phyloP scores from a whole-genome alignment of 2,888 invertebrate genomes.

The Calameuta pallipes region DNA sequence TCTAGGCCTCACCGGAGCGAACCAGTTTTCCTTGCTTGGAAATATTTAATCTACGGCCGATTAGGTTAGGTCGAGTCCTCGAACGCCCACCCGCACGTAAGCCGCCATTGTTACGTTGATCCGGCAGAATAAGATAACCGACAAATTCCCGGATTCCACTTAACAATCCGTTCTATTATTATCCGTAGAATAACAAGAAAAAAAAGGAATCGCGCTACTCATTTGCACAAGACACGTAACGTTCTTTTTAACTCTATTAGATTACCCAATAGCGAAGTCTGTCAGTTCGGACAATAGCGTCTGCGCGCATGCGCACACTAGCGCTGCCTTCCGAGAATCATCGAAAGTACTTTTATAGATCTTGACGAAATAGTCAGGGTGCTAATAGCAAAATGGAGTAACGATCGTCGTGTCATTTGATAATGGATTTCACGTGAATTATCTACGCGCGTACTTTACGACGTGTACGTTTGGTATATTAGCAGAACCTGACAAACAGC shows the following conservation, averaged over 20 bases:
- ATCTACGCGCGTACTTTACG: background rate
- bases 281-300: background rate
- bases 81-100: background rate
- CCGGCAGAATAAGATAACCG: background rate
- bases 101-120: background rate
- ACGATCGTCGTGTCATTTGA: background rate
- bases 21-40: background rate
- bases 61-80: background rate
- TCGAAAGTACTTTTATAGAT: background rate
- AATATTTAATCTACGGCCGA: background rate
- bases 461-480: background rate
- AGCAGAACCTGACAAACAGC: background rate
- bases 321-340: background rate
- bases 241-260: background rate
- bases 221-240: background rate
- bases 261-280: background rate
- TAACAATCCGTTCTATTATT: background rate
- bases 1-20: conserved; percentile 6
- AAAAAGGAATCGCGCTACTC: background rate
- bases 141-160: background rate
- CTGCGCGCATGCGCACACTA: background rate
- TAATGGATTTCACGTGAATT: background rate
- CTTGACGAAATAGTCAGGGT: background rate
- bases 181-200: background rate
- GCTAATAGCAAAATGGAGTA: background rate